These are phyloP conservation scores for Thinocorus orbignyianus DNA, from an alignment of 2,113 vertebrate species.

Conservation along the genomic window DNA sequence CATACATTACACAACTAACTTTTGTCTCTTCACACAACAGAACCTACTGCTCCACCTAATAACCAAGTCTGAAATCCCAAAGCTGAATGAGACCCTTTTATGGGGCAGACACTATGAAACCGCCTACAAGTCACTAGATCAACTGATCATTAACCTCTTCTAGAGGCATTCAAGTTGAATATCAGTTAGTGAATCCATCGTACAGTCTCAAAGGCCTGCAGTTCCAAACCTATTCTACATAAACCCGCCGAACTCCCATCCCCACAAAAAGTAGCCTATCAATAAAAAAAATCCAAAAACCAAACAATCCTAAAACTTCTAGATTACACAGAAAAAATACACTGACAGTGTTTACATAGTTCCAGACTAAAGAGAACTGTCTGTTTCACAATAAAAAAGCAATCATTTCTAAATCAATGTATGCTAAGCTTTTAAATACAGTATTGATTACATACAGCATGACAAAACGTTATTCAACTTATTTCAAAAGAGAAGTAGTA, in stretches of 20 bases:
- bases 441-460: not conserved
- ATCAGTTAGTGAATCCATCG: not conserved
- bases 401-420: not conserved
- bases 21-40: not conserved
- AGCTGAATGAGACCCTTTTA: not conserved
- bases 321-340: not conserved
- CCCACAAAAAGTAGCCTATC: not conserved
- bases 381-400: not conserved
- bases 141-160: not conserved
- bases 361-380: not conserved
- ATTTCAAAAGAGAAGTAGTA: not conserved
- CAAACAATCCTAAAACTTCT: not conserved
- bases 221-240: not conserved
- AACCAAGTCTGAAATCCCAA: not conserved
- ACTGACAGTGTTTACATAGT: not conserved
- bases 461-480: not conserved
- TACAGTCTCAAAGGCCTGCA: not conserved
- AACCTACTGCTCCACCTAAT: not conserved
- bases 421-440: not conserved
- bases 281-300: not conserved
- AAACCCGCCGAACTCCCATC: not conserved
- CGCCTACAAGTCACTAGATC: not conserved
- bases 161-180: not conserved
- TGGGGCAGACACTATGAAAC: not conserved
- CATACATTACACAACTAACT: not conserved